Percentiles rank a stretch among this genome's conserved stretches.
Evolutionary conservation across 2,797 vertebrate genomes (phyloP).

Genomic region (Muscicapa striata): DNA sequence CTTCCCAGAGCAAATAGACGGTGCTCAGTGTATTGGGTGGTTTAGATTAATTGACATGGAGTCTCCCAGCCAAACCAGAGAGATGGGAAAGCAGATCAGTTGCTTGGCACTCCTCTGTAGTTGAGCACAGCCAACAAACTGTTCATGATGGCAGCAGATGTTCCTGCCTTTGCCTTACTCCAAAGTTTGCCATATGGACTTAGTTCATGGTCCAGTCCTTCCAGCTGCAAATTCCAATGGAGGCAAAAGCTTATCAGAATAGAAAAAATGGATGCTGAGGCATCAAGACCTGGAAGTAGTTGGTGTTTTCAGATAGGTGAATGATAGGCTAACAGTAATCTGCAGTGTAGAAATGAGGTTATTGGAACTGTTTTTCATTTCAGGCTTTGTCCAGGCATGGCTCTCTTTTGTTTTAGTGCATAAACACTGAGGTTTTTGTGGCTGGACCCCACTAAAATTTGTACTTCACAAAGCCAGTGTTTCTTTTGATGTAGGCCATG

Average conservation of each 20-base stretch:
- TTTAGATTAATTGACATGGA: not conserved
- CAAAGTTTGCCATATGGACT: not conserved
- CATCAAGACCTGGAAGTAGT: not conserved
- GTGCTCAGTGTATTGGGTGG: not conserved
- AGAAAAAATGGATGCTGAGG: not conserved
- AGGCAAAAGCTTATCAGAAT: not conserved
- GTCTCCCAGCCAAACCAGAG: not conserved
- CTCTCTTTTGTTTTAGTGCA: not conserved
- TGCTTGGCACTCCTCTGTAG: not conserved
- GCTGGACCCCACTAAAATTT: not conserved
- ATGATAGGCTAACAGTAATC: not conserved
- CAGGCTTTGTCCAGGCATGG: not conserved
- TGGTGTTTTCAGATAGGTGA: not conserved
- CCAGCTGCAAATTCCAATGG: constrained; percentile 42
- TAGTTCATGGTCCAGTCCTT: not conserved
- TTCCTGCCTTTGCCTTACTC: constrained; percentile 10
- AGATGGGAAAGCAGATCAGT: not conserved
- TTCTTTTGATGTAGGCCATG: not conserved
- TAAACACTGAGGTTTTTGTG: not conserved
- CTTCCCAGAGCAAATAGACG: not conserved
- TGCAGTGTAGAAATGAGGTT: not conserved
- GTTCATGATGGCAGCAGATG: not conserved
- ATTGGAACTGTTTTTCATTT: not conserved
- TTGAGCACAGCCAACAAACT: constrained; percentile 1
- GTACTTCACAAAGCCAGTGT: not conserved